A percentile compares a stretch with the other conserved stretches of the same genome.
phyloP scores from a whole-genome alignment of 2,113 vertebrate genomes.

The Orientallactaga bullata region DNA sequence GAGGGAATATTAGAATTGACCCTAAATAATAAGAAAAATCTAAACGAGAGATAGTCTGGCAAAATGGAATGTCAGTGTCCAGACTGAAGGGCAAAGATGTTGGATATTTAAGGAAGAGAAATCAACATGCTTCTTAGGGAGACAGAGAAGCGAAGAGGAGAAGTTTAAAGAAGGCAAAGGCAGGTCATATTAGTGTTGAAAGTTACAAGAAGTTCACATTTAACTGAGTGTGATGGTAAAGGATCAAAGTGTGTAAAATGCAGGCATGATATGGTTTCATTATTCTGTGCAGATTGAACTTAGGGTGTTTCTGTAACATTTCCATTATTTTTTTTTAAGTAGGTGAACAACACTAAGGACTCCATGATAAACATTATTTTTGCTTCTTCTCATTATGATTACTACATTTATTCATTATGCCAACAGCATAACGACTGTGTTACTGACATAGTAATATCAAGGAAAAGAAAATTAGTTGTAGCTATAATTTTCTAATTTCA shows the following conservation, averaged over 20 bases:
- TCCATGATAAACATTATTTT: not conserved
- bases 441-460: conserved; percentile 18
- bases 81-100: not conserved
- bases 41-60: not conserved
- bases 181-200: not conserved
- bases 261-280: not conserved
- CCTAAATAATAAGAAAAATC: not conserved
- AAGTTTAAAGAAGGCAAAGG: not conserved
- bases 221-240: not conserved
- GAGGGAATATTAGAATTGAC: not conserved
- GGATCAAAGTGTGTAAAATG: not conserved
- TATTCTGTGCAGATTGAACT: not conserved
- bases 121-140: not conserved
- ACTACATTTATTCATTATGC: conserved; percentile 50
- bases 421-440: conserved; percentile 51
- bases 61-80: not conserved
- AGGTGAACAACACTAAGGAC: not conserved
- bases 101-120: not conserved
- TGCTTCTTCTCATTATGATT: conserved; percentile 27
- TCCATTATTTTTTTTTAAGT: not conserved
- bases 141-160: not conserved
- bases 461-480: conserved; percentile 51
- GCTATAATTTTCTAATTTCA: conserved; percentile 54
- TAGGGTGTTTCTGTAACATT: not conserved
- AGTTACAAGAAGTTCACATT: not conserved